Evolutionary conservation across 1,140 invertebrate genomes (phyloP), one percentile per base, ranked within the genome.

Genomic region (Parapsyche elsis): DNA sequence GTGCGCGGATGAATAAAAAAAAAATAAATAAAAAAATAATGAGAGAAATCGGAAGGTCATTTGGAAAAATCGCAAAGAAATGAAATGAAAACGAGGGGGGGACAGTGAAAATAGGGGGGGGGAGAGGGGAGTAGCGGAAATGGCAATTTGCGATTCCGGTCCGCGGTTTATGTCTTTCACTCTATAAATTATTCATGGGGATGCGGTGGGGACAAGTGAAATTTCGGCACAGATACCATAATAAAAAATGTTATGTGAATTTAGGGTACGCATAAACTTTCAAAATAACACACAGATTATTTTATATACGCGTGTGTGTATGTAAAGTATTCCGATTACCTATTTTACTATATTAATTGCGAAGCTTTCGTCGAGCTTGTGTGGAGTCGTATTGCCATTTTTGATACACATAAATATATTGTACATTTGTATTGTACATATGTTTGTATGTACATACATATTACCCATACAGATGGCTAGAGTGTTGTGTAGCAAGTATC

Each of bases 111-210:
- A 2, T 61, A 1, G 64, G 5, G 23, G 64, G 64, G 9, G 5
- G 9, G 5, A 5, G 24, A 14, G 24, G 21, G 57, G 57, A 19
- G 21, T 19, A 67, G 64, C 64, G 64, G 64, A 67, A 67, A 67
- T 67, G 64, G 64, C 64, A 67, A 67, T 67, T 67, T 67, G 64
- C 64, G 64, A 67, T 67, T 67, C 64, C 64, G 64, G 64, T 67
- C 24, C 64, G 64, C 64, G 64, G 64, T 67, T 67, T 67, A 67
- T 67, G 64, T 67, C 64, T 67, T 67, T 67, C 64, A 14, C 24
- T 67, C 64, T 67, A 67, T 67, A 67, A 67, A 67, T 67, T 67
- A 67, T 67, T 67, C 64, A 67, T 67, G 24, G 64, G 64, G 21
- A 5, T 19, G 10, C 49, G 49, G 64, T 26, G 64, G 64, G 21